Percentiles rank a stretch among this genome's conserved stretches.
These are phyloP conservation scores for Julus scanicus DNA, from an alignment of 2,888 invertebrate genomes.

Conservation along the genomic window DNA sequence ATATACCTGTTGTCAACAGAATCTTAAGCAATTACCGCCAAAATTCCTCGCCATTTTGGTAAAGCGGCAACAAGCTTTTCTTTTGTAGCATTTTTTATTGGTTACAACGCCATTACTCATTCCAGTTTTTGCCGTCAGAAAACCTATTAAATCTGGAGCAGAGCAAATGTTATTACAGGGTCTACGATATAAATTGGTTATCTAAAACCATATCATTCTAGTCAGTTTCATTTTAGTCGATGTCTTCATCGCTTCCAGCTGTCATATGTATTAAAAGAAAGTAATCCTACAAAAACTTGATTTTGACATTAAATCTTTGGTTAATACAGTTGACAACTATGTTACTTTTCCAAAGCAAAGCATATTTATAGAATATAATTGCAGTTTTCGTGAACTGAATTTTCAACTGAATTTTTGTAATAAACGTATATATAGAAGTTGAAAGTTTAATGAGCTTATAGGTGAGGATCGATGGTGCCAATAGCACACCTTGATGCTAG, in stretches of 20 bases:
- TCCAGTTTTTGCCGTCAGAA: neutral
- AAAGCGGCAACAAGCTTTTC: constrained; percentile 14
- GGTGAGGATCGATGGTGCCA: no score
- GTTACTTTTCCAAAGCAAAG: no score
- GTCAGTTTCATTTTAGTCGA: neutral
- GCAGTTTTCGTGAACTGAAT: no score
- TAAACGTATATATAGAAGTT: no score
- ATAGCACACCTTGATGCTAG: no score
- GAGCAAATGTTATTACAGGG: neutral
- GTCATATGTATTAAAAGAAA: neutral
- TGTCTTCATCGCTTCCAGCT: neutral
- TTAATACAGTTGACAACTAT: neutral
- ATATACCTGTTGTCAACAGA: constrained; percentile 43
- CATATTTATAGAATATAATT: no score
- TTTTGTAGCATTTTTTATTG: neutral
- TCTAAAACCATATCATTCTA: neutral
- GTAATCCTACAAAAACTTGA: neutral
- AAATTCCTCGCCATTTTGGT: constrained; percentile 40
- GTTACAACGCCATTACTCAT: neutral
- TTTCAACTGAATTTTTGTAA: no score
- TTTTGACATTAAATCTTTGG: neutral
- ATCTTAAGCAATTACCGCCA: constrained; percentile 37
- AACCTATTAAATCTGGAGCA: constrained; percentile 43
- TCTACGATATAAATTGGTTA: neutral
- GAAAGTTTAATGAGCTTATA: no score